Base-by-base conservation (phyloP, 1,140 invertebrate species). In the Streblospio benedicti region DNA sequence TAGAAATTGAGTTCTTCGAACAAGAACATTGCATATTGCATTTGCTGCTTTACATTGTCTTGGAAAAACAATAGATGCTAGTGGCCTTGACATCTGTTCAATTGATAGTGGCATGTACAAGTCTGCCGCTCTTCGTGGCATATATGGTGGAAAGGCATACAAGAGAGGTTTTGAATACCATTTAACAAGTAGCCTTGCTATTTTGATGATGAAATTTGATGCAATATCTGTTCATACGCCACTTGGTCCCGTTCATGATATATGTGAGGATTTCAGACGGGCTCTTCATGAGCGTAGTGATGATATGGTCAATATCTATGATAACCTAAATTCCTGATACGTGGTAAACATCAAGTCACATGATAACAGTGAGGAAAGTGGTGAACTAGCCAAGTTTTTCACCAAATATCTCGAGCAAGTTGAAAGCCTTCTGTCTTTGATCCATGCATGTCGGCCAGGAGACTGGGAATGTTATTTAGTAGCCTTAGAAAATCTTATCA, bases 61-160 rank as follows among this genome's bases (percentile, higher is more conserved):
- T 30, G 23, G 50, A 25, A 52, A 52, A 31, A 5, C 4, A 4
- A 30, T 52, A 14, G 50, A 52, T 16, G 50, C 27, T 20, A 30
- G 50, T 52, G 50, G 30, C 25, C 2, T 52, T 4, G 50, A 52
- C 25, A 52, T 4, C 12, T 30, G 25, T 52, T 18, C 23, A 5
- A 31, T 31, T 52, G 49, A 51, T 27, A 51, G 49, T 28, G 49
- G 49, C 49, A 51, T 28, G 31, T 52, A 52, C 50, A 52, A 25
- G 12, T 31, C 50, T 14, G 30, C 23, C 12, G 50, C 50, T 0
- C 30, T 52, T 52, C 25, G 2, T 31, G 25, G 50, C 27, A 52
- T 52, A 0, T 52, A 52, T 31, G 27, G 27, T 31, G 25, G 2
- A 3, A 2, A 2, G 9, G 2, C 6, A 28, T 52, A 52, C 18